phyloP scores from a whole-genome alignment of 2,113 vertebrate genomes.

The Etheostoma spectabile region DNA sequence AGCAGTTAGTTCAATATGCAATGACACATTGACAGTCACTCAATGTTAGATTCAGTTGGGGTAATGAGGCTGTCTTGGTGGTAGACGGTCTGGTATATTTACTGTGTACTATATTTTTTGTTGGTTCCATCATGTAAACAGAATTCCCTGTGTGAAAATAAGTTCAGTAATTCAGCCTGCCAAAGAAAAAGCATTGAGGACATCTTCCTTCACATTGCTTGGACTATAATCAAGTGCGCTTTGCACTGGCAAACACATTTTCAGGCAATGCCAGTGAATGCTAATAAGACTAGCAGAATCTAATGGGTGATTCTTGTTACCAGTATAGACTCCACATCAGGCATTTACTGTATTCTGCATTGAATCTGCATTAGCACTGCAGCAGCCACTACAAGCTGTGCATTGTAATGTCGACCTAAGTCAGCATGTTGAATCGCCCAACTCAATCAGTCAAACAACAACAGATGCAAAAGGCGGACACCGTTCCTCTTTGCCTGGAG shows the following conservation, averaged over 20 bases:
- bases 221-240: slow-evolving; percentile 21
- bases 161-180: slow-evolving; percentile 36
- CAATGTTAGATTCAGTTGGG: slow-evolving; percentile 37
- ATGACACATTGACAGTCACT: slow-evolving; percentile 40
- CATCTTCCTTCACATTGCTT: slow-evolving; percentile 30
- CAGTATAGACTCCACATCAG: slow-evolving; percentile 9
- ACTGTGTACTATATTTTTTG: slow-evolving; percentile 16
- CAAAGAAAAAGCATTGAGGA: slow-evolving; percentile 26
- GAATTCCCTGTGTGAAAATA: slow-evolving; percentile 19
- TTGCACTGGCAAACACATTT: slow-evolving; percentile 18
- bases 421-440: slow-evolving; percentile 11
- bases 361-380: slow-evolving; percentile 40
- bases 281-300: slow-evolving; percentile 31
- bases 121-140: slow-evolving; percentile 49
- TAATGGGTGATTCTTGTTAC: slow-evolving; percentile 14
- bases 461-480: slow-evolving; percentile 12
- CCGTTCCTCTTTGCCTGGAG: neutral
- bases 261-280: slow-evolving; percentile 5
- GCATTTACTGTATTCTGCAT: slow-evolving; percentile 6
- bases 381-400: slow-evolving; percentile 21
- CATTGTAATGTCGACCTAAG: slow-evolving; percentile 7
- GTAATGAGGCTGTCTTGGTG: slow-evolving; percentile 41
- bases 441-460: slow-evolving; percentile 3
- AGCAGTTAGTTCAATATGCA: slow-evolving; percentile 34
- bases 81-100: slow-evolving; percentile 9